Evolutionary conservation across 2,797 vertebrate species (phyloP), one percentile per base, ranked within the genome.

Genomic region (Hydrolagus colliei): DNA sequence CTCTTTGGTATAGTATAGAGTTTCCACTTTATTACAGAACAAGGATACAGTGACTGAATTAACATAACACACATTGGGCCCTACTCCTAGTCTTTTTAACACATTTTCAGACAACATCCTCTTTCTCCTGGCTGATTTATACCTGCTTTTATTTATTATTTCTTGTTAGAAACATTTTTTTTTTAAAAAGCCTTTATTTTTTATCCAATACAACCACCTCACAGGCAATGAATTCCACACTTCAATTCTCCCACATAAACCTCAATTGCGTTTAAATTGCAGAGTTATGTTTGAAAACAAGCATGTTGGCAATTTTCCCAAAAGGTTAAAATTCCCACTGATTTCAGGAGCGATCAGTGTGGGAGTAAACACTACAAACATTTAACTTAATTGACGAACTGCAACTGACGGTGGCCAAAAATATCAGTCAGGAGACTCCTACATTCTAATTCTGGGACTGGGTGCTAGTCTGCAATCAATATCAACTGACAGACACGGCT

Each of bases 201-300:
- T 71, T 27, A 84, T 84, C 67, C 67, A 84, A 71, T 84, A 32
- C 71, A 84, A 52, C 79, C 20, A 35, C 79, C 41, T 84, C 32
- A 63, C 65, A 71, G 16, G 79, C 79, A 84, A 84, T 84, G 79
- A 71, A 84, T 68, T 84, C 79, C 27, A 35, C 65, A 71, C 65
- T 71, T 84, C 32, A 84, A 84, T 65, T 84, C 65, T 84, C 79
- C 79, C 79, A 84, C 79, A 84, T 52, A 71, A 84, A 68, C 71
- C 79, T 11, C 67, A 84, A 84, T 82, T 82, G 65, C 65, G 41
- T 68, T 41, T 32, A 59, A 82, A 71, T 52, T 84, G 65, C 63
- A 68, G 27, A 20, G 79, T 68, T 41, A 68, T 84, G 32, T 84
- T 84, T 52, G 79, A 84, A 71, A 67, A 61, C 65, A 84, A 35